Evolutionary conservation across 2,113 vertebrate species (phyloP).

Genomic region (Mesocricetus auratus): DNA sequence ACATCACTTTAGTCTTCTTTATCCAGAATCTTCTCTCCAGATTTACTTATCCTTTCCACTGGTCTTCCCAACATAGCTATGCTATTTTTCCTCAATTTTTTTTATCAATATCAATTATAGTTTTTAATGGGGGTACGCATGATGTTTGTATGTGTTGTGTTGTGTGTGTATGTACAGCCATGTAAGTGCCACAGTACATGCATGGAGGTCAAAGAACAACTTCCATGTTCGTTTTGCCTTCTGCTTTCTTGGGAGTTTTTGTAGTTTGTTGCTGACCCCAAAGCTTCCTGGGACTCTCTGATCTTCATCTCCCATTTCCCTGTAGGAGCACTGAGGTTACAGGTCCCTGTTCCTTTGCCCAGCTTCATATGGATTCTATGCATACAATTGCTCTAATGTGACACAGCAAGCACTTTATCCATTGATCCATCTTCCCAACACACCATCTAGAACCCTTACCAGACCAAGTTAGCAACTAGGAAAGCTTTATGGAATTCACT

Average conservation of each 20-base stretch:
- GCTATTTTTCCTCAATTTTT: background rate
- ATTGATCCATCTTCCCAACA: background rate
- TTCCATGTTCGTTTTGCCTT: background rate
- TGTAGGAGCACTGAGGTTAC: background rate
- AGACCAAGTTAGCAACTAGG: background rate
- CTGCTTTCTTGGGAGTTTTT: background rate
- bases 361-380: background rate
- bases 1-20: background rate
- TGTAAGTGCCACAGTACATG: background rate
- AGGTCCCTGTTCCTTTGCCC: no score
- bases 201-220: background rate
- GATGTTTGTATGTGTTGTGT: background rate
- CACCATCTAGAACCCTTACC: background rate
- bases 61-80: background rate
- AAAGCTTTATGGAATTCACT: conserved; percentile 10
- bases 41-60: background rate
- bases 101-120: conserved; percentile 1
- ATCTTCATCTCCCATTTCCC: no score
- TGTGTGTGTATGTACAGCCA: background rate
- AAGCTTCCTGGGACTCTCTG: background rate
- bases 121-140: background rate
- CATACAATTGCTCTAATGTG: background rate
- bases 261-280: background rate
- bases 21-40: background rate
- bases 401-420: no score